These are phyloP conservation scores for Phasianus colchicus DNA, from an alignment of 2,113 vertebrate genomes.

Conservation along the genomic window DNA sequence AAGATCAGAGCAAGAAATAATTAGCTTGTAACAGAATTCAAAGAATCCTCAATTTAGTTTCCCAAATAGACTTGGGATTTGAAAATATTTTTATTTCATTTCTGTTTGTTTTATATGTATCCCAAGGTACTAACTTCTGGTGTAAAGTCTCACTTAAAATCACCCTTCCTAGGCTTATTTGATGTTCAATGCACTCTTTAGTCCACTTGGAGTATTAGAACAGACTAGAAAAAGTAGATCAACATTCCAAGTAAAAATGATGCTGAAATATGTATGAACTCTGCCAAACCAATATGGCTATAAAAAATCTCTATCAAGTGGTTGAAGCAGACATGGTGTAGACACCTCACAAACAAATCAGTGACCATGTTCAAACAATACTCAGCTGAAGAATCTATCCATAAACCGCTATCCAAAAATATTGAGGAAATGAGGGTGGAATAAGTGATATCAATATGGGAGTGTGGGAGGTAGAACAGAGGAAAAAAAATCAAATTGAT, in stretches of 20 bases:
- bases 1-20: constrained; percentile 49
- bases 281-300: constrained; percentile 27
- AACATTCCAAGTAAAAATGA: constrained; percentile 25
- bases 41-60: constrained; percentile 23
- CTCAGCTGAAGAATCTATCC: constrained; percentile 2
- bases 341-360: constrained; percentile 62
- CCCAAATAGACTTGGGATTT: constrained; percentile 34
- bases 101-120: constrained; percentile 51
- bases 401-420: not conserved
- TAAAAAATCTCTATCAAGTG: constrained; percentile 37
- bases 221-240: constrained; percentile 20
- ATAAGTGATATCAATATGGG: constrained; percentile 5
- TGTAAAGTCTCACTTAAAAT: constrained; percentile 19
- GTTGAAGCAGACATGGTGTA: constrained; percentile 46
- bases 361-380: constrained; percentile 33
- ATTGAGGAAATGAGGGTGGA: constrained; percentile 24
- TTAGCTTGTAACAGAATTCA: constrained; percentile 6
- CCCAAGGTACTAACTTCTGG: not conserved
- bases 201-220: not conserved
- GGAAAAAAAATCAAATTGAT: not conserved
- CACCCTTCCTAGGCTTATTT: not conserved
- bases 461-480: not conserved
- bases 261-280: constrained; percentile 4
- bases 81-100: constrained; percentile 35
- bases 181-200: not conserved